A percentile compares a stretch with the other conserved stretches of the same genome.
Evolutionary conservation across 2,797 vertebrate genomes (phyloP).

Genomic region (Geotria australis): DNA sequence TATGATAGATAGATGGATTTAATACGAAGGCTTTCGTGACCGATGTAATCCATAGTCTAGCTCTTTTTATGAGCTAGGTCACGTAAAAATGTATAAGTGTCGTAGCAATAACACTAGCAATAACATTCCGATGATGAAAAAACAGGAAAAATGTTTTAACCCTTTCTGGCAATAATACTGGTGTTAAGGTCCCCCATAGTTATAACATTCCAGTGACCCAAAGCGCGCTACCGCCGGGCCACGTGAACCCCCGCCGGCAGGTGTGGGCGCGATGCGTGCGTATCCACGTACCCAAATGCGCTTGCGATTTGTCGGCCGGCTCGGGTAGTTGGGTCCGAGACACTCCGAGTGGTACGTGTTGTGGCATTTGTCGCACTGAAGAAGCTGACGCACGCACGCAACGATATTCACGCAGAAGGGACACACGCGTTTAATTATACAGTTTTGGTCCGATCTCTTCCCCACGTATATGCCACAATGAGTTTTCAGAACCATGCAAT

Average conservation of each 20-base stretch:
- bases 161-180: too few relatives aligned
- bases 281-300: slow-evolving; percentile 54
- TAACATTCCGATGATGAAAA: too few relatives aligned
- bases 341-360: slow-evolving; percentile 99
- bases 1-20: too few relatives aligned
- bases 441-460: neutral
- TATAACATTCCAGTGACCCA: too few relatives aligned
- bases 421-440: neutral
- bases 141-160: too few relatives aligned
- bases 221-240: neutral
- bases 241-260: neutral
- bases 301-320: slow-evolving; percentile 91
- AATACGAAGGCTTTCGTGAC: too few relatives aligned
- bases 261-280: neutral
- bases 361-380: slow-evolving; percentile 98
- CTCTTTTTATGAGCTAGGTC: too few relatives aligned
- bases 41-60: too few relatives aligned
- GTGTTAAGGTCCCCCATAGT: too few relatives aligned
- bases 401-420: neutral
- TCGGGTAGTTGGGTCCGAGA: slow-evolving; percentile 96
- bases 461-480: neutral
- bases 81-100: too few relatives aligned
- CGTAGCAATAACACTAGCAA: too few relatives aligned
- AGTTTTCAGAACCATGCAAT: neutral
- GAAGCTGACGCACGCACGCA: slow-evolving; percentile 16